These are phyloP conservation scores for Aepyceros melampus DNA, from an alignment of 2,113 vertebrate species.

Conservation along the genomic window DNA sequence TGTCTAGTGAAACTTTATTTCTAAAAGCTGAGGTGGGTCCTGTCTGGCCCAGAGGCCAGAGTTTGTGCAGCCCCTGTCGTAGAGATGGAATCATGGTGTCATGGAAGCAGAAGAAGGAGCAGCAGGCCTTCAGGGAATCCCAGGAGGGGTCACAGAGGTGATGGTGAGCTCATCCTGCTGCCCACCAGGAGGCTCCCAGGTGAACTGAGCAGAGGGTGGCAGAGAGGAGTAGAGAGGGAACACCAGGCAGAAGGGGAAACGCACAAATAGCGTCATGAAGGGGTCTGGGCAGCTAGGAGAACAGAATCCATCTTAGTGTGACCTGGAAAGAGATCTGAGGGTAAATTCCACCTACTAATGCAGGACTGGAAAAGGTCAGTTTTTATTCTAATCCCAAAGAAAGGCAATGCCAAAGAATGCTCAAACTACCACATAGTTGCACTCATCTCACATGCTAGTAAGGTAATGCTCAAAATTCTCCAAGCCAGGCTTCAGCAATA, in stretches of 20 bases:
- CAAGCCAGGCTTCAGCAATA: too few relatives aligned
- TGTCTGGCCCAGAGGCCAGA: neutral
- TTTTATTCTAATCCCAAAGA: too few relatives aligned
- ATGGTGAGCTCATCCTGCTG: neutral
- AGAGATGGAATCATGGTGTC: neutral
- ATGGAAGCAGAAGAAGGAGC: neutral
- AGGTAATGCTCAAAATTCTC: too few relatives aligned
- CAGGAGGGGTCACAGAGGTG: neutral
- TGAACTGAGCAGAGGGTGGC: neutral
- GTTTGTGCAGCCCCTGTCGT: neutral
- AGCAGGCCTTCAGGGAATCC: neutral
- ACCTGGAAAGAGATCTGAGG: neutral
- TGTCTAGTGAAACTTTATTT: neutral
- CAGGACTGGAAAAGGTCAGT: too few relatives aligned
- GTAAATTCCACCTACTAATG: neutral
- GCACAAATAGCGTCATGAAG: fast-evolving
- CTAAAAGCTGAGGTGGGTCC: neutral
- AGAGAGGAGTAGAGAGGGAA: neutral
- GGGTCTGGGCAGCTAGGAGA: fast-evolving
- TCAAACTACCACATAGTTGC: too few relatives aligned
- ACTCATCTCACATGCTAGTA: too few relatives aligned
- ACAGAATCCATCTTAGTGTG: neutral
- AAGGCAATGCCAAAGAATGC: too few relatives aligned
- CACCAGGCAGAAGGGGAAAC: neutral
- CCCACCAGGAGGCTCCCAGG: neutral